phyloP scores from a whole-genome alignment of 2,888 invertebrate species.

The Lucinisca nassula region DNA sequence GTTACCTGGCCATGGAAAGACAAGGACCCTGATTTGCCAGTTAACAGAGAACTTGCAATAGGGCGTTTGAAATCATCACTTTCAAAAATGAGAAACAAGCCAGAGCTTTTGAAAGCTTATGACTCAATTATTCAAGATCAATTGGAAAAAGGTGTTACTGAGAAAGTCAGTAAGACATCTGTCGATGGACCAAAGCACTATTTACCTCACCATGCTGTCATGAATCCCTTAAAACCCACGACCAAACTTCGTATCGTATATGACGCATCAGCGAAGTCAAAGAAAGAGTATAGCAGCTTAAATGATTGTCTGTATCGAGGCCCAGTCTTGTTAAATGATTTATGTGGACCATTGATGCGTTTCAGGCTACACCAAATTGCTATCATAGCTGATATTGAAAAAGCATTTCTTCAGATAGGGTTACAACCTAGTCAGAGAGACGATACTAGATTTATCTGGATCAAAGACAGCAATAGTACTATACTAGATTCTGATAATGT shows the following conservation, averaged over 20 bases:
- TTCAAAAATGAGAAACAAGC: neutral
- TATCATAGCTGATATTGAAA: conserved; percentile 26
- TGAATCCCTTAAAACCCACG: conserved; percentile 33
- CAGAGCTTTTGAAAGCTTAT: conserved; percentile 28
- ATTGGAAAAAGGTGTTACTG: conserved; percentile 11
- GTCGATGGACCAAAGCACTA: conserved; percentile 14
- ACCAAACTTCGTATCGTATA: conserved; percentile 39
- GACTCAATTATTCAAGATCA: conserved; percentile 28
- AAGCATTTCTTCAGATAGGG: conserved; percentile 27
- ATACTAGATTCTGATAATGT: neutral
- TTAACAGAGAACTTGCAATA: conserved; percentile 26
- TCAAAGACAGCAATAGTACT: conserved; percentile 3
- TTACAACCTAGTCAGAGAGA: conserved; percentile 15
- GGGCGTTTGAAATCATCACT: conserved; percentile 29
- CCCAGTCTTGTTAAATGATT: conserved; percentile 35
- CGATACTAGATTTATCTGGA: conserved; percentile 26
- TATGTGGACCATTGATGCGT: conserved; percentile 36
- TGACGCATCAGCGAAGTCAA: conserved; percentile 32
- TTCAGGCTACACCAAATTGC: conserved; percentile 24
- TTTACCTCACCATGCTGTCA: conserved; percentile 42
- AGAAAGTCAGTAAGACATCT: neutral
- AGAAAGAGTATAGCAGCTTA: conserved; percentile 23
- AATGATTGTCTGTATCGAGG: conserved; percentile 46
- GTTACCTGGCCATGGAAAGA: conserved; percentile 52
- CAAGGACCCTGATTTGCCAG: conserved; percentile 18